Evolutionary conservation across 2,797 vertebrate genomes (phyloP).

Genomic region (Simalia tracyae): DNA sequence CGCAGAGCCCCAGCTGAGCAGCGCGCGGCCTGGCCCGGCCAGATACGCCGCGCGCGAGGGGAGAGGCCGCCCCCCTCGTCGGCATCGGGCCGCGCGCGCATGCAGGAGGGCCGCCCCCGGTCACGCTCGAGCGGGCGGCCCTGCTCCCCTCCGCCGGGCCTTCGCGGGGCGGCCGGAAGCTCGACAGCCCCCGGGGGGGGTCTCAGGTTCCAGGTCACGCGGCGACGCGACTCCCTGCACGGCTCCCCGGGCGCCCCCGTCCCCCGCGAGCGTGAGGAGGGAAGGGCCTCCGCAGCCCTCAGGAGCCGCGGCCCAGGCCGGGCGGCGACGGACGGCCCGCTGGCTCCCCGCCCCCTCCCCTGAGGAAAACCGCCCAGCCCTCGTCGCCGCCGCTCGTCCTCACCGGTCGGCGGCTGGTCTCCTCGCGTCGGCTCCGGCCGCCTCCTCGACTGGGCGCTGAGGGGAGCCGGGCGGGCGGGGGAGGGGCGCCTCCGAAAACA

Average conservation of each 20-base stretch:
- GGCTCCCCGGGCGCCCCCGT: background rate
- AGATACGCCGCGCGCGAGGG: no score
- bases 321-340: background rate
- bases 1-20: no score
- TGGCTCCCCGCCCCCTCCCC: background rate
- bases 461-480: slow-evolving; percentile 24
- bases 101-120: background rate
- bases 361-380: background rate
- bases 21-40: no score
- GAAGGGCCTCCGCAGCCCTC: background rate
- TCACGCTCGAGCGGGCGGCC: no score
- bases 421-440: background rate
- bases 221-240: background rate
- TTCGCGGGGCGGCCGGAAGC: no score
- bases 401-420: background rate
- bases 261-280: background rate
- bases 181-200: no score
- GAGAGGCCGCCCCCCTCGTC: no score
- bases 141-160: no score
- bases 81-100: background rate
- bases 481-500: rapidly evolving
- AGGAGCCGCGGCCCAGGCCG: background rate
- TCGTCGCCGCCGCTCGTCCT: background rate
- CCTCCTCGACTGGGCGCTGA: slow-evolving; percentile 43
- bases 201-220: background rate